phyloP scores from a whole-genome alignment of 2,888 invertebrate genomes.

The Hesperia comma region DNA sequence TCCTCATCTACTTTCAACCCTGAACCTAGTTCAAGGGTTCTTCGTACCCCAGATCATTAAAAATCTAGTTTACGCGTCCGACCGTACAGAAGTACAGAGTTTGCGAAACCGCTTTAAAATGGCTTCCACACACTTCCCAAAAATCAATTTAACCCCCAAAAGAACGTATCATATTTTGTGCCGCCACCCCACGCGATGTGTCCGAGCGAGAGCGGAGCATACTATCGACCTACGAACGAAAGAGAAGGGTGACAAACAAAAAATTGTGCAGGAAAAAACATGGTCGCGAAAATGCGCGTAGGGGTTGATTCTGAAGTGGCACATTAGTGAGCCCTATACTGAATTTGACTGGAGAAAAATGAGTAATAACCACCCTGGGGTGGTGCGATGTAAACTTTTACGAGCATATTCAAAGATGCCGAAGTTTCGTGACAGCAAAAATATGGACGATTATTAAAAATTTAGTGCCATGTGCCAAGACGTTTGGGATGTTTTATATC shows the following conservation, averaged over 20 bases:
- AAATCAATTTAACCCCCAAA: constrained; percentile 81
- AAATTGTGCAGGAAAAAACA: constrained; percentile 78
- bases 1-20: constrained; percentile 18
- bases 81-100: constrained; percentile 21
- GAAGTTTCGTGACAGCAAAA: constrained; percentile 52
- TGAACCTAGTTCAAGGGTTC: constrained; percentile 22
- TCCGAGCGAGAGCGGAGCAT: constrained; percentile 53
- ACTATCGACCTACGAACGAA: constrained; percentile 39
- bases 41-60: constrained; percentile 32
- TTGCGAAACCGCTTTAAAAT: constrained; percentile 63
- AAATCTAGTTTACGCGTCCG: constrained; percentile 24
- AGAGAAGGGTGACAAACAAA: constrained; percentile 68
- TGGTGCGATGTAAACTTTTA: constrained; percentile 57
- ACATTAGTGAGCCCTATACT: constrained; percentile 76
- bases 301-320: constrained; percentile 77
- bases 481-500: constrained; percentile 17
- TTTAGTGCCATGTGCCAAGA: constrained; percentile 46
- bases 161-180: constrained; percentile 82
- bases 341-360: constrained; percentile 75
- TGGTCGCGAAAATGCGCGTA: constrained; percentile 77
- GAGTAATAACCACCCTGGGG: constrained; percentile 72
- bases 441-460: constrained; percentile 55
- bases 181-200: constrained; percentile 69
- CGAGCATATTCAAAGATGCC: constrained; percentile 69
- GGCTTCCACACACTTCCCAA: constrained; percentile 75